Conservation (phyloP, 2,888 invertebrate species). For the Sabatieria punctata region DNA sequence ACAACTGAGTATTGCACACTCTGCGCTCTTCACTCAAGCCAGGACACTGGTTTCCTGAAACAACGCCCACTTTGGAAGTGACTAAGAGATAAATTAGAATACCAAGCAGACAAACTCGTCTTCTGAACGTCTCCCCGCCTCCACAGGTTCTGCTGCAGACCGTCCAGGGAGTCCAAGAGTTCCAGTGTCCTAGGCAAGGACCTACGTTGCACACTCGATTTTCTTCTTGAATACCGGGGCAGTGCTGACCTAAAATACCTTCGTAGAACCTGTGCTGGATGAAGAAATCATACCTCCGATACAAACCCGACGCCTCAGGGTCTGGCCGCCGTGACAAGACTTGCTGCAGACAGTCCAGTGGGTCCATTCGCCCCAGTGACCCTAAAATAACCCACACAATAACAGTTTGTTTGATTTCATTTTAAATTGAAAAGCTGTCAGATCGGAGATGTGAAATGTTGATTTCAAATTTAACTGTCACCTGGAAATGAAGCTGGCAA, state of each 20-base stretch:
- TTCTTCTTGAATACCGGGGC: not conserved
- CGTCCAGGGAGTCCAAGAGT: not conserved
- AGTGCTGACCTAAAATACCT: not conserved
- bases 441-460: too few species aligned
- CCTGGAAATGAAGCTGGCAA: not conserved
- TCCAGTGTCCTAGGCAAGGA: not conserved
- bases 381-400: too few species aligned
- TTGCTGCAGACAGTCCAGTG: not conserved
- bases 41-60: not conserved
- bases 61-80: too few species aligned
- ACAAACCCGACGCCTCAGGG: not conserved
- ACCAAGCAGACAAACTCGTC: not conserved
- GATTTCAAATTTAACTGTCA: not conserved
- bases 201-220: slow-evolving; percentile 1
- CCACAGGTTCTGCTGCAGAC: not conserved
- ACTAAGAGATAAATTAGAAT: not conserved
- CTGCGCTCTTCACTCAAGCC: not conserved
- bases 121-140: not conserved
- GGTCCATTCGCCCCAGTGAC: not conserved
- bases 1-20: not conserved
- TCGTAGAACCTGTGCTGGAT: too few species aligned
- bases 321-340: not conserved
- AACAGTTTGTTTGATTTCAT: too few species aligned
- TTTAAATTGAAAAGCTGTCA: too few species aligned
- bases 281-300: not conserved